Base-by-base conservation (phyloP, 2,113 vertebrate genomes). In the Camelus dromedarius region DNA sequence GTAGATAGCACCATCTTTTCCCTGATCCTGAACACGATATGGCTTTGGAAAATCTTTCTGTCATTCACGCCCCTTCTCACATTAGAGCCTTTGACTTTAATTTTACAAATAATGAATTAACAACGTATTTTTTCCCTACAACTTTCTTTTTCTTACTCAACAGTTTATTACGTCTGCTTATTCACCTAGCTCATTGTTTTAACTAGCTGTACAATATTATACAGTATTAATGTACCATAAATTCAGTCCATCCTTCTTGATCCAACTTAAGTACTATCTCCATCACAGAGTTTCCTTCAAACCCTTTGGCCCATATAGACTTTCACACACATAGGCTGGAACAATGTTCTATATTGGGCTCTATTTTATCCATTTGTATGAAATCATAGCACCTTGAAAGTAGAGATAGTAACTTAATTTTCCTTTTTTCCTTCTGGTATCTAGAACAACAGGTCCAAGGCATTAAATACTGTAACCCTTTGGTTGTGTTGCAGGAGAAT, bases 61-160 rank as follows among this genome's bases (percentile, higher is more conserved):
- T 72, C 42, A 26, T 30, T 2, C 24, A 12, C 15, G 24, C 50
- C n/a, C 2, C 26, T 42, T 69, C 26, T 75, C 16, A 42, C 4
- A 60, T 60, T 11, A 81, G 32, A 64, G 30, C 19, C 58, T 76
- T 83, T 28, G 5, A n/a, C 48, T 93, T 83, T 46, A 48, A 35
- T 82, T 89, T 84, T 85, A 64, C 7, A 69, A 64, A 62, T 87
- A 85, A 48, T 72, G 60, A 82, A 46, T 79, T 28, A 79, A 12
- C 2, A 2, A 19, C 30, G 6, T 46, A 10, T 14, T 19, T 72
- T 48, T 77, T 15, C 46, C 35, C 35, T 56, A 12, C 11, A 66
- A 28, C 9, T 62, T 72, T 52, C 48, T 42, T 82, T 92, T 62
- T 81, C 38, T 16, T 52, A 69, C 38, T 96, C 18, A 35, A 8